Percentiles rank a stretch among this genome's conserved stretches.
Conservation (phyloP, 1,140 invertebrate genomes). For the Sitobion miscanthi region DNA sequence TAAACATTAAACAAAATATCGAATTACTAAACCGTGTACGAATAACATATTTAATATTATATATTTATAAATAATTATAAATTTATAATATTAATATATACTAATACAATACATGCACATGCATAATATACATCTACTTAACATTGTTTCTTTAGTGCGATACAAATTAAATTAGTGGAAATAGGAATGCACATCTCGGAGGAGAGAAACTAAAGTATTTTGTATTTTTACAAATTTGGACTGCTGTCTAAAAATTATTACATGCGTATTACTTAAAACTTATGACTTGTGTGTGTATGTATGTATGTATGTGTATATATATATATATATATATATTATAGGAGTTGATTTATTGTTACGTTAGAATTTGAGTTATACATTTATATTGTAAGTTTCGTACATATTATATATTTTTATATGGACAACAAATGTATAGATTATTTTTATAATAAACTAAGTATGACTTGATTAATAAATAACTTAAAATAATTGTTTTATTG, state of each 20-base stretch:
- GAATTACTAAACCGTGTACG: slow-evolving; percentile 43
- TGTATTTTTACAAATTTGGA: neutral
- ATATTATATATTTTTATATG: slow-evolving; percentile 42
- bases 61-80: neutral
- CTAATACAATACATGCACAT: neutral
- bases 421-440: slow-evolving; percentile 47
- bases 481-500: neutral
- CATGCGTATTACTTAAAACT: neutral
- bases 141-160: neutral
- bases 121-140: neutral
- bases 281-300: neutral
- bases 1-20: slow-evolving; percentile 17
- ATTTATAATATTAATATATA: slow-evolving; percentile 7
- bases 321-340: neutral
- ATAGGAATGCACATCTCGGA: neutral
- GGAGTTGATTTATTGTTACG: slow-evolving; percentile 33
- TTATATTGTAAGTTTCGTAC: slow-evolving; percentile 22
- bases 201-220: neutral
- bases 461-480: slow-evolving; percentile 40
- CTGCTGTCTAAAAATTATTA: neutral
- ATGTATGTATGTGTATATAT: neutral
- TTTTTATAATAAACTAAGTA: slow-evolving; percentile 39
- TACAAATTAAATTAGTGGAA: neutral
- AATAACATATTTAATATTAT: slow-evolving; percentile 27
- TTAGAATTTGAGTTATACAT: slow-evolving; percentile 12